Base-by-base conservation (phyloP, 1,140 invertebrate genomes). In the Drosophila parabipectinata region DNA sequence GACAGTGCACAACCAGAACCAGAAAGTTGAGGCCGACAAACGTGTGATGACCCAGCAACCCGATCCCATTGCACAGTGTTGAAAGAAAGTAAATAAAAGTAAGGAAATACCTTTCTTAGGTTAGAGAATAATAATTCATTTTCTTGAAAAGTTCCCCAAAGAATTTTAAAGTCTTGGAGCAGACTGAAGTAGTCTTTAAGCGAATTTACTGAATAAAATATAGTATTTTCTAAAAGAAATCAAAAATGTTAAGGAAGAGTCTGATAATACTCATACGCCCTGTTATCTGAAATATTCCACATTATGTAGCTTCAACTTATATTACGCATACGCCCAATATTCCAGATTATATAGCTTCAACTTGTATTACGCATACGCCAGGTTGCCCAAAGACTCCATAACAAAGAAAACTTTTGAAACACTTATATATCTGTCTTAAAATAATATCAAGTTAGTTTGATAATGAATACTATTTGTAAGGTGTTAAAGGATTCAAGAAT, bases 41-140 rank as follows among this genome's bases (percentile, higher is more conserved):
- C 78, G 68, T 76, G 79, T 77, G 77, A 84, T 84, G 82, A 84
- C 81, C 81, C 85, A 85, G 82, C 81, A 81, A 85, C 59, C 77
- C 80, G 50, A 63, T 71, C 66, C 60, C 9, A 2, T 26, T n/a
- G 71, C 57, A 87, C 81, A 60, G 53, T 87, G 82, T 51, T 10
- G 26, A 4, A 4, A 14, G 12, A 28, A 21, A 12, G 18, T 21
- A 7, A 18, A 4, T 12, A 14, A 24, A 21, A n/a, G 18, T 21
- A 7, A n/a, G 3, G 15, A 10, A 51, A 37, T 45, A 8, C 41
- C 41, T 45, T 18, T 41, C 39, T 14, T 0, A 3, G 1, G 8
- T 32, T 10, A 8, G 9, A 32, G 8, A 3, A 32, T 32, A 32
- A 28, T 37, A 37, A 37, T 37, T 37, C 34, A 37, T 12, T 37